A percentile compares a stretch with the other conserved stretches of the same genome.
These are phyloP conservation scores for Cossypha heuglini DNA, from an alignment of 2,797 vertebrate genomes.

Conservation along the genomic window DNA sequence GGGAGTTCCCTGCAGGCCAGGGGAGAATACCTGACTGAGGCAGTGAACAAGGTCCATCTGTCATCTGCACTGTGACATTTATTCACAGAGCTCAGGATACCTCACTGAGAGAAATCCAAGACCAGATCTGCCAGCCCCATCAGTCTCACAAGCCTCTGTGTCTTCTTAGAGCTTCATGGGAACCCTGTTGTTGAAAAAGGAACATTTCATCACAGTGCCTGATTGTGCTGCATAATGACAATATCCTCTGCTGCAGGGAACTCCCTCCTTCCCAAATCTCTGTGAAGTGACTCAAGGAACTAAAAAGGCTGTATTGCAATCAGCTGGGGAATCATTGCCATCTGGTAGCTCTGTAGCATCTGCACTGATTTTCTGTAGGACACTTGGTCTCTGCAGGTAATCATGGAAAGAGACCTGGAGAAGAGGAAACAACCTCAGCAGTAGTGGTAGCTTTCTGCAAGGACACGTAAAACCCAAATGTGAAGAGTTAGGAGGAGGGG, in stretches of 20 bases:
- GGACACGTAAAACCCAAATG: neutral
- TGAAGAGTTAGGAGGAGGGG: neutral
- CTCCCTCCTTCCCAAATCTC: neutral
- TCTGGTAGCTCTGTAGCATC: neutral
- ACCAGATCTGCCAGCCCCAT: neutral
- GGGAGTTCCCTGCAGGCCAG: neutral
- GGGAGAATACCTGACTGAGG: neutral
- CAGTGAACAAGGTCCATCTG: neutral
- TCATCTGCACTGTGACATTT: neutral
- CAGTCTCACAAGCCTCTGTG: rapidly evolving
- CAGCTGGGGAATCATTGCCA: neutral
- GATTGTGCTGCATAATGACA: neutral
- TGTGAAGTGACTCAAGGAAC: neutral
- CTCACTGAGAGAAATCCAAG: neutral
- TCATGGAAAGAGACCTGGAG: neutral
- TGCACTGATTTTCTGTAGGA: neutral
- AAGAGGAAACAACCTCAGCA: neutral
- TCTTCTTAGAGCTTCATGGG: neutral
- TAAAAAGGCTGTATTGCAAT: neutral
- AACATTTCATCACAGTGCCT: neutral
- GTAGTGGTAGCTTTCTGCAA: neutral
- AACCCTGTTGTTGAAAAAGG: neutral
- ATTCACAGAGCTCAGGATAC: neutral
- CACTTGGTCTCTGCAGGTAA: neutral
- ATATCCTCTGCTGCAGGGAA: neutral